Base-by-base conservation (phyloP, 1,140 invertebrate species). In the Leptestheria dahalacensis region DNA sequence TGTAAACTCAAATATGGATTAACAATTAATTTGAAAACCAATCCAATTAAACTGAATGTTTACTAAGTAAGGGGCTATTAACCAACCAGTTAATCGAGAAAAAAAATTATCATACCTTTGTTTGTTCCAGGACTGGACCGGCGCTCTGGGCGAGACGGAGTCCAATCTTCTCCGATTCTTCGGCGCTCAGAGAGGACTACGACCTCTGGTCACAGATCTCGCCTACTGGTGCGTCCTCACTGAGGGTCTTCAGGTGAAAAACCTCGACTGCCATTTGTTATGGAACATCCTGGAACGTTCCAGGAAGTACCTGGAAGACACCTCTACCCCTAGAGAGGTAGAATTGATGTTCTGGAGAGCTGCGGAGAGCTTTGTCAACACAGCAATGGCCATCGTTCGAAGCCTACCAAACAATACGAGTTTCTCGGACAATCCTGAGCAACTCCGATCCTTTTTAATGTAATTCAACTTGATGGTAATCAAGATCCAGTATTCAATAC, bases 291-390 rank as follows among this genome's bases (percentile, higher is more conserved):
- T 41, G 33, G 33, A 41, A 41, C 53, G 53, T 29, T 33, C 21
- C 24, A 24, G 53, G 3, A 55, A 55, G 53, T 15, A 26, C 26
- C 26, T 55, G 26, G 33, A 55, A 15, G 53, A 55, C 21, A 33
- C 26, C 6, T 21, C 21, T 29, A 10, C 33, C 6, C 26, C 53
- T 20, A 20, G 21, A 29, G 53, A 55, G 9, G 53, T 29, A 18
- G 12, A 29, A 26, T 69, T 52, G 29, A 52, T 50, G 24, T 60
- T 60, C 25, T 60, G 58, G 58, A 52, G 26, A 41, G 51, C 25
- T 12, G 58, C 26, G 12, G 58, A 60, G 3, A 28, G 20, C 15
- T 50, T 60, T 23, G 15, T 18, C 18, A 28, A n/a, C 25, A 24
- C 29, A 18, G 58, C 48, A 29, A 10, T 60, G 9, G 12, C 49